Evolutionary conservation across 2,888 invertebrate species (phyloP).

Genomic region (Athalia cordata): DNA sequence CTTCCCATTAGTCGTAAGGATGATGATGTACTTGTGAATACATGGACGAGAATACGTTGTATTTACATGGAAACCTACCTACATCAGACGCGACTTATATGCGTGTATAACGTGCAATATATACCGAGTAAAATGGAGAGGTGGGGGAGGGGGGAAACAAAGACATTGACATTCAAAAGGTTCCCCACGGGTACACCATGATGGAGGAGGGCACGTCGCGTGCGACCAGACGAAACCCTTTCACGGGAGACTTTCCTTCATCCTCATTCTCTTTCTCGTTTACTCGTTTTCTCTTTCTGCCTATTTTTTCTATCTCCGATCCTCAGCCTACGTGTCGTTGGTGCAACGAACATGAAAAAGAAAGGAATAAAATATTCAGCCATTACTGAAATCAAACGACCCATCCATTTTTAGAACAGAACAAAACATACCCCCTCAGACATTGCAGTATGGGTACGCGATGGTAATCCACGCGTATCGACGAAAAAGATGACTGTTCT

Average conservation of each 20-base stretch:
- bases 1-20: constrained; percentile 24
- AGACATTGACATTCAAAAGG: constrained; percentile 72
- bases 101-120: constrained; percentile 47
- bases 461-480: no score
- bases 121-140: constrained; percentile 50
- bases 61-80: constrained; percentile 33
- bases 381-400: no score
- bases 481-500: no score
- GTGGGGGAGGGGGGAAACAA: constrained; percentile 56
- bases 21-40: constrained; percentile 5
- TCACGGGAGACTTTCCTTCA: constrained; percentile 36
- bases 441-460: no score
- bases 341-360: no score
- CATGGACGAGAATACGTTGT: not conserved
- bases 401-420: no score
- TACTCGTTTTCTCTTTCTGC: constrained; percentile 25
- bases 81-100: not conserved
- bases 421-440: no score
- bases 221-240: constrained; percentile 60
- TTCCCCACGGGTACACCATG: constrained; percentile 8
- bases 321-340: no score
- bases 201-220: not conserved
- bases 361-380: no score
- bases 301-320: constrained; percentile 38
- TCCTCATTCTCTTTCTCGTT: not conserved